Evolutionary conservation across 2,797 vertebrate species (phyloP), one percentile per base, ranked within the genome.

Genomic region (Eulemur albifrons): DNA sequence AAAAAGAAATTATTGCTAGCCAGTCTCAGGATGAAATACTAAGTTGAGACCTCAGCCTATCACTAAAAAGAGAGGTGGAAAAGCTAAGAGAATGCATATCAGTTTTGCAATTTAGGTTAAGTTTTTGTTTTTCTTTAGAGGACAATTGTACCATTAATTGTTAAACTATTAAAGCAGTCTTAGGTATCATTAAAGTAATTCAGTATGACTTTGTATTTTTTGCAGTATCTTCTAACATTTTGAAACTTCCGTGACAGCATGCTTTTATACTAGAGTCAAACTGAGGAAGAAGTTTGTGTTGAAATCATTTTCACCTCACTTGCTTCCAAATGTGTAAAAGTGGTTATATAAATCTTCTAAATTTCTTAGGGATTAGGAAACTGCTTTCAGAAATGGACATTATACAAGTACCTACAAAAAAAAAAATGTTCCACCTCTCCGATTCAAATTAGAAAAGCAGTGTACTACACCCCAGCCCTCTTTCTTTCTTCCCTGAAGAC

Each of bases 51-150:
- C 12, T 76, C 32, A 72, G 40, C 48, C 63, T 91, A 30, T 82
- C 77, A 93, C 43, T 72, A 85, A 94, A 32, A 76, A 18, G 32
- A 93, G 23, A 91, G 45, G 72, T 67, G 50, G 48, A 48, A 80
- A 86, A 92, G 45, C 0, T 0, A 40, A 48, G 79, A n/a, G 9
- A 93, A 32, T 82, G 30, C 10, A 82, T 75, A 86, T 76, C 27
- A 69, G 6, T 52, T 65, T 38, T 82, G 25, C 81, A 95, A 95
- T 93, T 79, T 84, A 40, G 52, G 10, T 27, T 59, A 59, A 59
- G 57, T 59, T 4, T 73, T 85, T 0, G 92, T 69, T 90, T 86
- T 90, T 25, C 35, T 0, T 0, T 69, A 86, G 23, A 35, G 9
- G 52, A 14, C 30, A 76, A 1, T 27, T 95, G 7, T 83, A 67